Conservation (phyloP, 2,797 vertebrate genomes). For the Sebastes glaucus region DNA sequence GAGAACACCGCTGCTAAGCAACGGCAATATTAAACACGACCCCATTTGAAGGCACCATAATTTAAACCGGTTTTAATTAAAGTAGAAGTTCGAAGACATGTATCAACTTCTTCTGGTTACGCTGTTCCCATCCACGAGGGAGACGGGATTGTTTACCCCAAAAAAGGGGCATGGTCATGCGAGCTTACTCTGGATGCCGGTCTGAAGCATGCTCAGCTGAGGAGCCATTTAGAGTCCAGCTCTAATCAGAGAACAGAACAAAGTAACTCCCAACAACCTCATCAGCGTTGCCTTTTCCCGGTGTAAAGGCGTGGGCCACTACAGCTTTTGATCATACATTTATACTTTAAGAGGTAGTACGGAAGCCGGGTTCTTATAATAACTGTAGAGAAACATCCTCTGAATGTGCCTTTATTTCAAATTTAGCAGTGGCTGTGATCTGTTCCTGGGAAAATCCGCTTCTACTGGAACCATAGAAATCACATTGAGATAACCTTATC, state of each 20-base stretch:
- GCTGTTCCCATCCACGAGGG: too few relatives aligned
- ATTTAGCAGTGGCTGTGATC: constrained; percentile 19
- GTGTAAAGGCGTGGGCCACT: constrained; percentile 2
- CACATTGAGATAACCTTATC: constrained; percentile 70
- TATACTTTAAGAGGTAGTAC: constrained; percentile 40
- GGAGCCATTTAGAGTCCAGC: constrained; percentile 46
- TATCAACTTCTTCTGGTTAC: too few relatives aligned
- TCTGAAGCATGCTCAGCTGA: background rate
- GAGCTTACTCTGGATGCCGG: too few relatives aligned
- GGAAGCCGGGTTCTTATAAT: background rate
- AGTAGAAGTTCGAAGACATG: too few relatives aligned
- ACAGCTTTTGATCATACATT: constrained; percentile 63
- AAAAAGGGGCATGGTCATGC: too few relatives aligned
- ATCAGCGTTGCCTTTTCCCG: constrained; percentile 39
- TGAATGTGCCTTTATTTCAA: constrained; percentile 39
- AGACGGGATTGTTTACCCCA: too few relatives aligned
- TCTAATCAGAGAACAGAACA: constrained; percentile 50
- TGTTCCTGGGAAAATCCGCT: constrained; percentile 40
- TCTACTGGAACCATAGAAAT: constrained; percentile 43
- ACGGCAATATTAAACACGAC: too few relatives aligned
- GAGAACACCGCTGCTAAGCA: too few relatives aligned
- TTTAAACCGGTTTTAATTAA: too few relatives aligned
- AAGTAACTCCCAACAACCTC: constrained; percentile 50
- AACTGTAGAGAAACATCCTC: constrained; percentile 13
- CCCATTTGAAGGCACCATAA: too few relatives aligned